These are phyloP conservation scores for Troglohyphantes excavatus DNA, from an alignment of 2,888 invertebrate genomes.

Conservation along the genomic window DNA sequence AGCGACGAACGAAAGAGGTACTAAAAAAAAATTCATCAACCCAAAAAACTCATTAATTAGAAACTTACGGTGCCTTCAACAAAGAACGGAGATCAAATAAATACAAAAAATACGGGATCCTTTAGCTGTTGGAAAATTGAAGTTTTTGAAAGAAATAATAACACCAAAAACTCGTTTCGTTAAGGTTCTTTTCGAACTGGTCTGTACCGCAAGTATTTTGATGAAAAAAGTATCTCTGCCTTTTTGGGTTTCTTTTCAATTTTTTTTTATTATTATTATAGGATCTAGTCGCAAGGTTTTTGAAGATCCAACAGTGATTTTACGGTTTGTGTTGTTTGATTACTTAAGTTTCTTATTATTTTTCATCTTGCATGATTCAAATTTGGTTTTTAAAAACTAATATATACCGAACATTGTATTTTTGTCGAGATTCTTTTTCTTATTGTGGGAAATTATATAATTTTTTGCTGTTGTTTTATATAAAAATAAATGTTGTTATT, in stretches of 20 bases:
- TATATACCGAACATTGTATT: too few species aligned
- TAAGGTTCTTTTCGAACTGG: slow-evolving; percentile 13
- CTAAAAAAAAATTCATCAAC: slow-evolving; percentile 4
- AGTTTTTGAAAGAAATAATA: slow-evolving; percentile 39
- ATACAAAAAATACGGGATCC: slow-evolving; percentile 26
- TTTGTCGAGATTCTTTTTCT: too few species aligned
- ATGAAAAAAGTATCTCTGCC: neutral
- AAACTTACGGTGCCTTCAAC: slow-evolving; percentile 41
- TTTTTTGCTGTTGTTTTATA: too few species aligned
- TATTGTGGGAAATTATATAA: too few species aligned
- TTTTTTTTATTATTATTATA: slow-evolving; percentile 11
- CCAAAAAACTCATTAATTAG: slow-evolving; percentile 63
- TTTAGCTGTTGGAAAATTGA: slow-evolving; percentile 49
- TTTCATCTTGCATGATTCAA: neutral
- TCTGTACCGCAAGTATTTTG: slow-evolving; percentile 11
- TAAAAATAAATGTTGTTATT: too few species aligned
- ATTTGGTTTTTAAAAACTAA: too few species aligned
- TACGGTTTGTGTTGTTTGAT: slow-evolving; percentile 14
- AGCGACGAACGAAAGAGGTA: neutral
- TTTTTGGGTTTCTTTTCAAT: neutral
- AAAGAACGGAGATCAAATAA: slow-evolving; percentile 48
- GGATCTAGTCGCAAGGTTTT: slow-evolving; percentile 21
- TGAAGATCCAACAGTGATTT: slow-evolving; percentile 33
- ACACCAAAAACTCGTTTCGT: slow-evolving; percentile 2
- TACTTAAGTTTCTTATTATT: neutral